Conservation (phyloP, 2,888 invertebrate species). For the Priocnemis perturbator region DNA sequence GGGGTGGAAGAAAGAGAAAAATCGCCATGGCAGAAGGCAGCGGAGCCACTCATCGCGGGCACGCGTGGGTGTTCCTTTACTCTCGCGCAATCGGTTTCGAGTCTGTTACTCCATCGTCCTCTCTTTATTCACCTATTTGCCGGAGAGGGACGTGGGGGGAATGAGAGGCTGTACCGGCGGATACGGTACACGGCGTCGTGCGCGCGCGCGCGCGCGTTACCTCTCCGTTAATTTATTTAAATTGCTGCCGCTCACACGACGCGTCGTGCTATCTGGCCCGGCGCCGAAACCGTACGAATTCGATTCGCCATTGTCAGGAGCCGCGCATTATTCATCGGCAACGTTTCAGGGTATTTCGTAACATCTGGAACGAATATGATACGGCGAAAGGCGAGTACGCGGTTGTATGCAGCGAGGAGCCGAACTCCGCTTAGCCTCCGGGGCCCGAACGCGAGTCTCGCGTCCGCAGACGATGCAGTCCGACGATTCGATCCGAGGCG, state of each 20-base stretch:
- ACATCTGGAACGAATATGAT: slow-evolving; percentile 17
- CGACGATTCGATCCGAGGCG: too few species aligned
- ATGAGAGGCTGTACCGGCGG: slow-evolving; percentile 11
- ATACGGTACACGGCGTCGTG: slow-evolving; percentile 44
- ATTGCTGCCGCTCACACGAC: slow-evolving; percentile 53
- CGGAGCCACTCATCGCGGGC: slow-evolving; percentile 49
- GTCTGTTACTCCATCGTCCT: slow-evolving; percentile 1
- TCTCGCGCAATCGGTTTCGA: slow-evolving; percentile 41
- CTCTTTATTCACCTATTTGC: slow-evolving; percentile 13
- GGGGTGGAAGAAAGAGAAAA: slow-evolving; percentile 26
- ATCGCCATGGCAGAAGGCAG: slow-evolving; percentile 1
- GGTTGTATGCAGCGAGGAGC: neutral
- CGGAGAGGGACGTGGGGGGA: neutral
- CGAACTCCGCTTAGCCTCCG: too few species aligned
- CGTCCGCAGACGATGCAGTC: too few species aligned
- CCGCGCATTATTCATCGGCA: slow-evolving; percentile 65
- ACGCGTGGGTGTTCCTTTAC: slow-evolving; percentile 68
- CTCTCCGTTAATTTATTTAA: slow-evolving; percentile 70
- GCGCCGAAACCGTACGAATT: slow-evolving; percentile 43
- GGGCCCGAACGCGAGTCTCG: neutral
- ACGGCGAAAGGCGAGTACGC: neutral
- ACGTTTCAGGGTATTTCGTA: slow-evolving; percentile 52
- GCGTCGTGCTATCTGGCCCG: slow-evolving; percentile 56
- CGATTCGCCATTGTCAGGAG: slow-evolving; percentile 65
- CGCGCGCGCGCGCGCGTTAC: too few species aligned